A percentile compares a stretch with the other conserved stretches of the same genome.
Evolutionary conservation across 2,113 vertebrate genomes (phyloP).

Genomic region (Alligator sinensis): DNA sequence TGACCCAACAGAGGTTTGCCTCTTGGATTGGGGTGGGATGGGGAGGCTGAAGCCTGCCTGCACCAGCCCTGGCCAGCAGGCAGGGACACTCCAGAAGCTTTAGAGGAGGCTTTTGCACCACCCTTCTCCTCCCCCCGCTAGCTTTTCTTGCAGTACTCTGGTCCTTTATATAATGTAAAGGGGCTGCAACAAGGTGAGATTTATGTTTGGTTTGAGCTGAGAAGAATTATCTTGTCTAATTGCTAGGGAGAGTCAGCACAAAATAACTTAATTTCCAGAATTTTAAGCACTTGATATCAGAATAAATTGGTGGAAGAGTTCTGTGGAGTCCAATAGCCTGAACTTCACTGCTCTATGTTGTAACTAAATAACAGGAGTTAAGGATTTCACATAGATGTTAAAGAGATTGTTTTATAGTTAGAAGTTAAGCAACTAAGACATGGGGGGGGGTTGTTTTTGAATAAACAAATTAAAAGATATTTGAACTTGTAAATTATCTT

Average conservation of each 20-base stretch:
- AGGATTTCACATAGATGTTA: background rate
- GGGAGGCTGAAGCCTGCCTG: no score
- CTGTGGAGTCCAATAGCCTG: background rate
- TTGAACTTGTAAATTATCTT: background rate
- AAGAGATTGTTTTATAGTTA: background rate
- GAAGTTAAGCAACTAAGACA: background rate
- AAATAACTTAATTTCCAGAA: background rate
- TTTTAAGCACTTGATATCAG: background rate
- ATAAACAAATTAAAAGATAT: background rate
- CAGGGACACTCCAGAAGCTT: no score
- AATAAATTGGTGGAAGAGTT: background rate
- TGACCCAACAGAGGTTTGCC: no score
- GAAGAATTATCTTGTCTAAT: background rate
- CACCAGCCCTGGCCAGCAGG: no score
- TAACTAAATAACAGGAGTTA: background rate
- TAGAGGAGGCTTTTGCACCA: no score
- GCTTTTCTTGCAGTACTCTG: background rate
- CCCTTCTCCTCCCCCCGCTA: no score
- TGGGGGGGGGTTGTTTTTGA: background rate
- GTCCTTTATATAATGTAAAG: fast-evolving
- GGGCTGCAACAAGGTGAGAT: background rate
- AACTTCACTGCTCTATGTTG: background rate
- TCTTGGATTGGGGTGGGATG: no score
- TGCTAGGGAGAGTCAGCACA: background rate
- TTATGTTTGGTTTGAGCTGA: background rate